Evolutionary conservation across 2,797 vertebrate species (phyloP), one percentile per base, ranked within the genome.

Genomic region (Nyctibius grandis): DNA sequence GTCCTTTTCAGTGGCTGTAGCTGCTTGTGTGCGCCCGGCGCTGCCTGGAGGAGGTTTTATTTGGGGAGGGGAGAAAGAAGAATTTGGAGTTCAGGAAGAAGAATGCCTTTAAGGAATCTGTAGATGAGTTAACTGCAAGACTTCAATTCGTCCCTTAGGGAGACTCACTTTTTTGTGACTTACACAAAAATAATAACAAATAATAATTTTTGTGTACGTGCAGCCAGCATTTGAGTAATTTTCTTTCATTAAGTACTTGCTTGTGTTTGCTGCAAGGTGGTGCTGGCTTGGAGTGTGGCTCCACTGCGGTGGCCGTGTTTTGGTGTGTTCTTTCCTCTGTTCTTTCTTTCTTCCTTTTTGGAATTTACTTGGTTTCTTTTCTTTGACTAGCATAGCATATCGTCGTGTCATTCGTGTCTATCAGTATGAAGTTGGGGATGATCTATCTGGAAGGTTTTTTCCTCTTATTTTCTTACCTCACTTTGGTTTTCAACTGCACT

Each of bases 371-470:
- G 96, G 97, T 98, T 97, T 98, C 97, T 98, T 98, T 97, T 98
- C 98, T 99, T 97, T 98, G 97, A 98, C 96, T 99, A 99, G 99
- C 98, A 99, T 99, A 99, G 99, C 99, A 29, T 99, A 99, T 97
- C 99, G 99, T 88, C 98, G 99, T 98, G 99, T 99, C 98, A 98
- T 99, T 98, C 98, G 98, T 98, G 99, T 99, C 98, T 99, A 98
- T 99, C 99, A 99, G 98, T 99, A 99, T 98, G 99, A 99, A 98
- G 99, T 99, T 98, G 98, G 98, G 98, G 99, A 99, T 98, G 99
- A 99, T 99, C 99, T 99, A 96, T 99, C 99, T 97, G 99, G 99
- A 99, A 99, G 99, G 99, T 99, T 98, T 98, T 98, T 97, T 98
- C 98, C 94, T 98, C 97, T 98, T 98, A 98, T 98, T 98, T 97